phyloP scores from a whole-genome alignment of 2,113 vertebrate species.

The Taxidea taxus region DNA sequence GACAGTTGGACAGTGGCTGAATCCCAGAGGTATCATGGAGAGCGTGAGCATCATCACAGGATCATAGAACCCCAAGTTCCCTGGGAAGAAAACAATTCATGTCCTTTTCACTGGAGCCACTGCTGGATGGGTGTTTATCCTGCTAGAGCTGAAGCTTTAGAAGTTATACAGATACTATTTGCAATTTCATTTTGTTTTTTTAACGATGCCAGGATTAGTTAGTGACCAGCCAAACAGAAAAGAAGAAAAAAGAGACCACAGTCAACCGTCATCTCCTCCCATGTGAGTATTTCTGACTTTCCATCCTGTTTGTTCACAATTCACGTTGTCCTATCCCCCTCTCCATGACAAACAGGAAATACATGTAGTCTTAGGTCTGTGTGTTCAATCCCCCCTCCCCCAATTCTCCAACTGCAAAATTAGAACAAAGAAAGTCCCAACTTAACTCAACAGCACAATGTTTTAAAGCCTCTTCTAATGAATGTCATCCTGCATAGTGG shows the following conservation, averaged over 20 bases:
- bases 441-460: background rate
- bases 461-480: background rate
- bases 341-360: background rate
- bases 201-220: background rate
- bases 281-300: background rate
- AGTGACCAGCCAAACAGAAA: background rate
- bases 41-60: background rate
- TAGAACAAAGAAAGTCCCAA: background rate
- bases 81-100: background rate
- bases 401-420: background rate
- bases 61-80: too few relatives aligned
- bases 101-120: background rate
- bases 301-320: background rate
- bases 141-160: background rate
- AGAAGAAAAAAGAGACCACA: background rate
- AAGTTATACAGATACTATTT: background rate
- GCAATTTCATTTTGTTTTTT: background rate
- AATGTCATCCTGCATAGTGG: too few relatives aligned
- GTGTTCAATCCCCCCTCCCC: background rate
- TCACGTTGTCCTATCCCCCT: background rate
- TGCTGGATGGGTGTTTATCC: background rate
- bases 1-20: background rate
- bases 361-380: background rate
- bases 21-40: background rate
- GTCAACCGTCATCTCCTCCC: background rate